Conservation (phyloP, 2,113 vertebrate genomes). For the Menidia beryllina region DNA sequence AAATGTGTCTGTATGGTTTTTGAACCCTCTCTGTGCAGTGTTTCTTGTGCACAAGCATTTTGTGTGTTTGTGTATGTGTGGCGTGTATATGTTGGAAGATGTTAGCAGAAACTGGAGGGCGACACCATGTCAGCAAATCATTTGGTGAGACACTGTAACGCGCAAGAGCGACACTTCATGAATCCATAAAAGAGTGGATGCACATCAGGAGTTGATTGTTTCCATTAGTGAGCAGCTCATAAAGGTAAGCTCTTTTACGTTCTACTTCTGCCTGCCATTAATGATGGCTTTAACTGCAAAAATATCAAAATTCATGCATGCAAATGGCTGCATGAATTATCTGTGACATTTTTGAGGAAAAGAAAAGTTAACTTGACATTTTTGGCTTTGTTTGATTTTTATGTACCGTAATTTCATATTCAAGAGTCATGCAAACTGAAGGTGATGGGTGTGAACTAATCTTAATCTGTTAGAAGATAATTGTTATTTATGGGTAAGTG, state of each 20-base stretch:
- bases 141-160: slow-evolving; percentile 19
- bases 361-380: background rate
- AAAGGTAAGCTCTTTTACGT: slow-evolving; percentile 28
- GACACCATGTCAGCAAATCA: slow-evolving; percentile 18
- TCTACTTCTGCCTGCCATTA: slow-evolving; percentile 6
- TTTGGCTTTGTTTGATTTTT: background rate
- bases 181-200: slow-evolving; percentile 4
- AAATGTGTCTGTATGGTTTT: background rate
- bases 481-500: no score
- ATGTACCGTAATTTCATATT: background rate
- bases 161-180: background rate
- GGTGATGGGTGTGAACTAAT: no score
- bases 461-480: background rate
- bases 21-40: background rate
- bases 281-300: background rate
- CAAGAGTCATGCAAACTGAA: background rate
- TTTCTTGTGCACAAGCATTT: background rate
- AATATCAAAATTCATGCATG: background rate
- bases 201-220: background rate
- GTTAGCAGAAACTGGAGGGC: background rate
- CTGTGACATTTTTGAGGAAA: slow-evolving; percentile 6
- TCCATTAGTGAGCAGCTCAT: slow-evolving; percentile 2
- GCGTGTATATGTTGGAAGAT: background rate
- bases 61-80: background rate
- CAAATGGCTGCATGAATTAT: background rate